Evolutionary conservation across 2,113 vertebrate genomes (phyloP).

Genomic region (Cyanoramphus novaezelandiae): DNA sequence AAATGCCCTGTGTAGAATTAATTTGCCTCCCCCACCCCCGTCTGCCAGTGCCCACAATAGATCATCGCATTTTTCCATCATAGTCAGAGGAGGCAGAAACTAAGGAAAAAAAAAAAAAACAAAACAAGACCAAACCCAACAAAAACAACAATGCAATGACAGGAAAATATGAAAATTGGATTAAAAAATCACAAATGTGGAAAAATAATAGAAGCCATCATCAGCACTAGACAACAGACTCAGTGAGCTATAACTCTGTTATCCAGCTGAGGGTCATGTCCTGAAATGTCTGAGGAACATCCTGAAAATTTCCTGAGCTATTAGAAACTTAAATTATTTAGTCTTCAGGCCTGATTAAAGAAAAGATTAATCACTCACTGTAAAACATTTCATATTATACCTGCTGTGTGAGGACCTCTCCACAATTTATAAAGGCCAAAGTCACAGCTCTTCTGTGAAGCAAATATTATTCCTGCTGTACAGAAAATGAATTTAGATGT

Average conservation of each 20-base stretch:
- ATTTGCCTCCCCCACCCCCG: not conserved
- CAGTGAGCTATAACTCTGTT: not conserved
- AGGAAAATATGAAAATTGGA: constrained; percentile 12
- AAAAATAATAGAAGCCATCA: constrained; percentile 18
- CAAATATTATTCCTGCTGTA: not conserved
- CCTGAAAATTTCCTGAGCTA: constrained; percentile 18
- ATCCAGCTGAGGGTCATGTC: not conserved
- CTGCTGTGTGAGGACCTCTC: not conserved
- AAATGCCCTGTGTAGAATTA: constrained; percentile 1
- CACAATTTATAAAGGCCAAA: not conserved
- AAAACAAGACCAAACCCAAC: not conserved
- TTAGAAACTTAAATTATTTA: constrained; percentile 15
- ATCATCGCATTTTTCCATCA: not conserved
- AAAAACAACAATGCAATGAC: not conserved
- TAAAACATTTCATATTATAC: not conserved
- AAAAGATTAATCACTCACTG: constrained; percentile 15
- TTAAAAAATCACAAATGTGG: not conserved
- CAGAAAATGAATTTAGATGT: not conserved
- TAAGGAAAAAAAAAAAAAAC: not conserved
- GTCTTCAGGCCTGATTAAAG: constrained; percentile 1
- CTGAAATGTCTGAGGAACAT: constrained; percentile 13
- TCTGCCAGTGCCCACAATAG: not conserved
- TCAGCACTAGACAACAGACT: not conserved
- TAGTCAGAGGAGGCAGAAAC: not conserved
- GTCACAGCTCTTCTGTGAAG: not conserved